These are phyloP conservation scores for Metopia argyrocephala DNA, from an alignment of 2,888 invertebrate species.

Conservation along the genomic window DNA sequence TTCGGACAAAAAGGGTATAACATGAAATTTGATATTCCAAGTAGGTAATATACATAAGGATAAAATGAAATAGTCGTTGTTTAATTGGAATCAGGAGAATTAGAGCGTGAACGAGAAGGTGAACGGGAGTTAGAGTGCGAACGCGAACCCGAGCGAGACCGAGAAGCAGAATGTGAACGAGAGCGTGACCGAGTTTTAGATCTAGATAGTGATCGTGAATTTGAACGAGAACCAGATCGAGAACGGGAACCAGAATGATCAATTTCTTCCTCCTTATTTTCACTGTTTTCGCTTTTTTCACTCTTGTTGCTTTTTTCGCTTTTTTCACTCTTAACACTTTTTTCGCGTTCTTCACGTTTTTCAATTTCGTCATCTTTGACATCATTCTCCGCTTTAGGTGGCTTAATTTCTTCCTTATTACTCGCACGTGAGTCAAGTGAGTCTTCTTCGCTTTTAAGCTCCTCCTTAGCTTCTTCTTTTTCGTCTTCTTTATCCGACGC, in stretches of 20 bases:
- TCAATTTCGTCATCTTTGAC: slow-evolving; percentile 31
- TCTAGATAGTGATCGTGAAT: slow-evolving; percentile 40
- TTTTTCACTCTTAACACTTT: slow-evolving; percentile 43
- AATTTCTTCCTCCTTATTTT: slow-evolving; percentile 33
- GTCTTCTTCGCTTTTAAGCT: slow-evolving; percentile 67
- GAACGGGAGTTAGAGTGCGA: slow-evolving; percentile 46
- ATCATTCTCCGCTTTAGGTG: slow-evolving; percentile 4
- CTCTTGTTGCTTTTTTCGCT: slow-evolving; percentile 21
- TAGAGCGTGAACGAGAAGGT: slow-evolving; percentile 51
- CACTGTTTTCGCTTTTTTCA: slow-evolving; percentile 32
- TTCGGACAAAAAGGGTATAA: slow-evolving; percentile 15
- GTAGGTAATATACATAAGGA: slow-evolving; percentile 6
- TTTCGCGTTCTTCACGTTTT: slow-evolving; percentile 51
- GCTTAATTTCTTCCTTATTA: slow-evolving; percentile 49
- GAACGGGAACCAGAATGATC: slow-evolving; percentile 40
- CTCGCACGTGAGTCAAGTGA: slow-evolving; percentile 51
- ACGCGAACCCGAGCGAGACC: slow-evolving; percentile 39
- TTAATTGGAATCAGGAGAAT: slow-evolving; percentile 58
- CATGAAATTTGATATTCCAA: slow-evolving; percentile 20
- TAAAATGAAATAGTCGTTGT: slow-evolving; percentile 20
- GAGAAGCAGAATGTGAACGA: slow-evolving; percentile 24
- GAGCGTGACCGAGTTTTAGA: slow-evolving; percentile 40
- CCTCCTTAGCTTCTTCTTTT: slow-evolving; percentile 69
- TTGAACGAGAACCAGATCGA: slow-evolving; percentile 46
- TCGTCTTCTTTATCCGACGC: slow-evolving; percentile 76